These are phyloP conservation scores for Dioctria rufipes DNA, from an alignment of 2,888 invertebrate genomes.

Conservation along the genomic window DNA sequence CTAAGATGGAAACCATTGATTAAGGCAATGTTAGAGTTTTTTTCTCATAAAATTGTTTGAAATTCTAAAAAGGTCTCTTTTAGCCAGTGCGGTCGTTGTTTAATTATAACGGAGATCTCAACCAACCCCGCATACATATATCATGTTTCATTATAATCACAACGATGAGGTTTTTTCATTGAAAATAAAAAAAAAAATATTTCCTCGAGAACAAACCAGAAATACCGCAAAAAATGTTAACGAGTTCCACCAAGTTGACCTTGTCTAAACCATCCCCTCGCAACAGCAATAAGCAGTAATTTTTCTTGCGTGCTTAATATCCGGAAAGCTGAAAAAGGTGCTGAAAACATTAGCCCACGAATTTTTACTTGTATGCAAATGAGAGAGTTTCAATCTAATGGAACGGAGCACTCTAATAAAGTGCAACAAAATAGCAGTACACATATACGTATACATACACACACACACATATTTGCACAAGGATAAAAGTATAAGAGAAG, in stretches of 20 bases:
- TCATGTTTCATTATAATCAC: slow-evolving; percentile 23
- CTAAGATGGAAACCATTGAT: too few relatives aligned
- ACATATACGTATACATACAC: background rate
- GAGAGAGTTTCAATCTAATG: background rate
- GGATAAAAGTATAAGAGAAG: background rate
- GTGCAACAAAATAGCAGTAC: background rate
- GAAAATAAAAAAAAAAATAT: background rate
- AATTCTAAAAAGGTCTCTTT: too few relatives aligned
- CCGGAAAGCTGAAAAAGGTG: background rate
- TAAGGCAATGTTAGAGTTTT: too few relatives aligned
- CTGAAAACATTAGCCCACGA: slow-evolving; percentile 1
- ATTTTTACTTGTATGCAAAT: slow-evolving; percentile 32
- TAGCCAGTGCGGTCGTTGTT: too few relatives aligned
- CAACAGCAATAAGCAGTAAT: background rate
- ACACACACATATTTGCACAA: background rate
- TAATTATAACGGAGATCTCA: too few relatives aligned
- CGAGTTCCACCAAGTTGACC: slow-evolving; percentile 41
- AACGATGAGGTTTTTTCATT: slow-evolving; percentile 16
- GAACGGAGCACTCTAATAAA: slow-evolving; percentile 27
- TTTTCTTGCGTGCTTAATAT: slow-evolving; percentile 21
- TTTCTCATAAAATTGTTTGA: too few relatives aligned
- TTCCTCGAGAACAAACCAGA: background rate
- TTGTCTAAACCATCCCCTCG: background rate
- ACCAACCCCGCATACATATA: background rate
- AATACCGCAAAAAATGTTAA: slow-evolving; percentile 20